Evolutionary conservation across 2,888 invertebrate species (phyloP).

Genomic region (Lagria hirta): DNA sequence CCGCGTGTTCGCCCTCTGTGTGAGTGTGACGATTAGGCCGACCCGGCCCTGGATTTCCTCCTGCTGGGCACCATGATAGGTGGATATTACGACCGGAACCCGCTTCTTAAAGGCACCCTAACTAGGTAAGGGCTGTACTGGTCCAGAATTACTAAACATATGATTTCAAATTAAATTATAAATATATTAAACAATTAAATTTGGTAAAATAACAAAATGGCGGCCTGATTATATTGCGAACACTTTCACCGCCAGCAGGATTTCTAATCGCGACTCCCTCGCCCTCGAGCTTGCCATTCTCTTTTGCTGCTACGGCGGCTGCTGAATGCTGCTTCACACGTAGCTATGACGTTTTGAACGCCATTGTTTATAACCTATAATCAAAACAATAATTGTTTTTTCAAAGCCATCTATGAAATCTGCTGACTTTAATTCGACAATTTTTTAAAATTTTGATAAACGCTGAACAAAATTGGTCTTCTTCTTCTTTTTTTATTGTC

Average conservation of each 20-base stretch:
- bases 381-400: conserved; percentile 20
- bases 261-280: conserved; percentile 41
- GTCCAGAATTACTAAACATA: conserved; percentile 6
- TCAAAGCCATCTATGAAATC: no score
- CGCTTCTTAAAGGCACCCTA: conserved; percentile 61
- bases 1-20: conserved; percentile 23
- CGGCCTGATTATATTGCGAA: conserved; percentile 41
- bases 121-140: conserved; percentile 54
- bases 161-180: no score
- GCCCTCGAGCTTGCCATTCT: conserved; percentile 32
- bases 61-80: conserved; percentile 51
- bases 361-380: conserved; percentile 28
- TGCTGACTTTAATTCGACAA: no score
- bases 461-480: no score
- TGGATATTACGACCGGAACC: conserved; percentile 61
- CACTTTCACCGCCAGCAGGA: conserved; percentile 45
- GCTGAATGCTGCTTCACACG: conserved; percentile 37
- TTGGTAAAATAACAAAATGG: conserved; percentile 36
- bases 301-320: conserved; percentile 31
- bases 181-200: no score
- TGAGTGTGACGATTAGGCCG: conserved; percentile 9
- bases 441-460: no score
- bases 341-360: conserved; percentile 30
- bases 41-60: conserved; percentile 30
- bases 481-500: no score